Evolutionary conservation across 2,113 vertebrate species (phyloP).

Genomic region (Misgurnus anguillicaudatus): DNA sequence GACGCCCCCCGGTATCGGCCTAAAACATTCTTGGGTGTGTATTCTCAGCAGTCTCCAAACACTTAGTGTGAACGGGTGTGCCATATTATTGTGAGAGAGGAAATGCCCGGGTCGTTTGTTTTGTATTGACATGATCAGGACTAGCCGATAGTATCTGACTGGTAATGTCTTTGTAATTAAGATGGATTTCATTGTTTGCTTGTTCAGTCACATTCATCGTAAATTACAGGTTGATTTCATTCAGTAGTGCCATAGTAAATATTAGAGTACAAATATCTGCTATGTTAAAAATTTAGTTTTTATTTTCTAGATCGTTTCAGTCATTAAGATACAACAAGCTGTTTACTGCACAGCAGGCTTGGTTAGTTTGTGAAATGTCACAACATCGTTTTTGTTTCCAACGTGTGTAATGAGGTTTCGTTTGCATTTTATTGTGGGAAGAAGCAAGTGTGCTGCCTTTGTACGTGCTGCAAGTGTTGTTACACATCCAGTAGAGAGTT

Average conservation of each 20-base stretch:
- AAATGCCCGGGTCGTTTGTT: background rate
- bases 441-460: background rate
- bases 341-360: background rate
- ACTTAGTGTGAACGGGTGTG: conserved; percentile 18
- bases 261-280: no score
- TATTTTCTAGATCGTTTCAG: background rate
- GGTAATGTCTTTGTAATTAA: background rate
- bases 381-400: background rate
- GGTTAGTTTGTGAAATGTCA: background rate
- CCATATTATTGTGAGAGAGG: conserved; percentile 27
- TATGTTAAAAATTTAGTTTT: no score
- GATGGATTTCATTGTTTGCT: background rate
- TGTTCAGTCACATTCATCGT: background rate
- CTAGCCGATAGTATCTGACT: background rate
- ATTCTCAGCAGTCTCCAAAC: conserved; percentile 17
- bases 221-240: no score
- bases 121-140: background rate
- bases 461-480: background rate
- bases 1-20: background rate
- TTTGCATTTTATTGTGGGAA: background rate
- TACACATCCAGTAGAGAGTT: background rate
- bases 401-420: background rate
- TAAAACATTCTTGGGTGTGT: conserved; percentile 21
- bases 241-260: no score
- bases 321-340: conserved; percentile 12